phyloP scores from a whole-genome alignment of 2,113 vertebrate species.

The Archilochus colubris region DNA sequence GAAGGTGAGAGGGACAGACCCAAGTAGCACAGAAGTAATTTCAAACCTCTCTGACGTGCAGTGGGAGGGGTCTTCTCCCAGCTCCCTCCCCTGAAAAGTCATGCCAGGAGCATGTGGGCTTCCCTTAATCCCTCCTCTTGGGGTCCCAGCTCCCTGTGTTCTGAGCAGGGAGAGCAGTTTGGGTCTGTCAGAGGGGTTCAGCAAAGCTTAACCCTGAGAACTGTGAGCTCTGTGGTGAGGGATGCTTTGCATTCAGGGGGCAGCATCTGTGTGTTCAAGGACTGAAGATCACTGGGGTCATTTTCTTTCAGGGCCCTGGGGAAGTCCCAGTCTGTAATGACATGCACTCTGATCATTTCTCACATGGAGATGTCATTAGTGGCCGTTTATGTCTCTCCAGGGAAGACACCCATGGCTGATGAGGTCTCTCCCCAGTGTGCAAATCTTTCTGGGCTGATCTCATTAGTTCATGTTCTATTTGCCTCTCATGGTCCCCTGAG shows the following conservation, averaged over 20 bases:
- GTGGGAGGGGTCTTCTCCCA: fast-evolving
- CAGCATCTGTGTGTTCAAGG: constrained; percentile 7
- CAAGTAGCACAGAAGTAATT: background rate
- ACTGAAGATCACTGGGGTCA: constrained; percentile 1
- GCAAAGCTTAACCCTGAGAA: background rate
- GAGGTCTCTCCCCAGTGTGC: constrained; percentile 1
- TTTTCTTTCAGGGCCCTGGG: background rate
- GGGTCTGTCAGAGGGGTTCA: background rate
- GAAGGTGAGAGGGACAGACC: background rate
- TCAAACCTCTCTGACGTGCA: background rate
- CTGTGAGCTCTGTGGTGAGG: background rate
- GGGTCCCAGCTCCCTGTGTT: background rate
- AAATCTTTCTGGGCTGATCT: background rate
- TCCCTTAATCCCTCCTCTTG: background rate
- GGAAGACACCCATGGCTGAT: background rate
- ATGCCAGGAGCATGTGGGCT: background rate
- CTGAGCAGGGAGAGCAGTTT: background rate
- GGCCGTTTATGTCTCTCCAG: background rate
- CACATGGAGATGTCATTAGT: background rate
- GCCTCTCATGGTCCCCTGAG: background rate
- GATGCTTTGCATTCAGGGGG: background rate
- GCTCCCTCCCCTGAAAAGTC: background rate
- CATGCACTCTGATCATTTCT: constrained; percentile 31
- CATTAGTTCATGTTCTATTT: background rate
- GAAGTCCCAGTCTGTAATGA: background rate